Percentiles rank a stretch among this genome's conserved stretches.
These are phyloP conservation scores for Calephelis perditalis DNA, from an alignment of 2,888 invertebrate species.

Conservation along the genomic window DNA sequence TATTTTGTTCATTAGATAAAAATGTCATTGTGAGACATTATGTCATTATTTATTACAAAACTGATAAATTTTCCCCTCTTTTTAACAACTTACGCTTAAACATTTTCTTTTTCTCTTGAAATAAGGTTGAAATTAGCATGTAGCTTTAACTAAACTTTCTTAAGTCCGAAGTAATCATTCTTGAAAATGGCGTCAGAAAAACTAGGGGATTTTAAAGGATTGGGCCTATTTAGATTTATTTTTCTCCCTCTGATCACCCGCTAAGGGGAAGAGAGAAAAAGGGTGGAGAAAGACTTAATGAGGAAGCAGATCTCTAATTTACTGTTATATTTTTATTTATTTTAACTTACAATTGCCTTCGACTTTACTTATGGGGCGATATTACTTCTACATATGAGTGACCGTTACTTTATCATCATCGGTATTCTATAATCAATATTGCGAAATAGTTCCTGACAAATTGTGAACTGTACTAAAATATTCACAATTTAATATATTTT, in stretches of 20 bases:
- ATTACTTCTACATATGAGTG: no score
- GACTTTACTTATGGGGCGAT: no score
- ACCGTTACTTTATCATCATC: no score
- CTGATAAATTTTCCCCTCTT: conserved; percentile 6
- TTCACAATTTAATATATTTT: no score
- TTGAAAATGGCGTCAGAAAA: conserved; percentile 69
- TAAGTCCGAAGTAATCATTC: conserved; percentile 68
- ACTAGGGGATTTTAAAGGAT: conserved; percentile 71
- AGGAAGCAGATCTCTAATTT: neutral
- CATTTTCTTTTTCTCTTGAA: neutral
- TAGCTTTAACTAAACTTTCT: conserved; percentile 36
- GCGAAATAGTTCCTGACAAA: no score
- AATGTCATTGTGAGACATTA: conserved; percentile 12
- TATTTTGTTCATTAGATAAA: neutral
- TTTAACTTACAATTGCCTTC: no score
- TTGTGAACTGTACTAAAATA: no score
- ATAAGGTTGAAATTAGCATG: conserved; percentile 9
- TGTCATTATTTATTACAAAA: conserved; percentile 14
- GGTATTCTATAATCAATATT: no score
- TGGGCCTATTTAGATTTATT: conserved; percentile 75
- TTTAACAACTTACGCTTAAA: neutral
- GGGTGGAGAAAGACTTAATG: conserved; percentile 11
- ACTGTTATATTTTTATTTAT: no score
- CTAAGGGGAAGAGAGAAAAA: conserved; percentile 38
- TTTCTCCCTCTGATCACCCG: conserved; percentile 61